Evolutionary conservation across 2,797 vertebrate genomes (phyloP).

Genomic region (Paramormyrops hopkinsi): DNA sequence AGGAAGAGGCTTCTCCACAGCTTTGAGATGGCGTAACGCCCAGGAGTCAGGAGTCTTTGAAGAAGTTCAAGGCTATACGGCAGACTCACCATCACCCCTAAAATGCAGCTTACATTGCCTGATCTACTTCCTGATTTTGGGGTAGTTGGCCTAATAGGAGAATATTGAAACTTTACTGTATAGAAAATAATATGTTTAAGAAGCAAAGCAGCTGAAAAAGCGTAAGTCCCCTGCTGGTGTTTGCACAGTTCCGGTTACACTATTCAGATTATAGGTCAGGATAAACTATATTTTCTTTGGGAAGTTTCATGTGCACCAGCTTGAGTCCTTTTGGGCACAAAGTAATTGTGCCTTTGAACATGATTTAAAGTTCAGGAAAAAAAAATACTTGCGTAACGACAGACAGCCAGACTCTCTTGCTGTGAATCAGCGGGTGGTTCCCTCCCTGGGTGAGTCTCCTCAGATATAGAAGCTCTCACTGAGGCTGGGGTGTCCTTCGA

Average conservation of each 20-base stretch:
- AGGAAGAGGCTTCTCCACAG: neutral
- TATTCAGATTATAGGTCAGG: neutral
- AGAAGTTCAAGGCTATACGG: neutral
- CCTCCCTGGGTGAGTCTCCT: neutral
- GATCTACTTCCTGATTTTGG: neutral
- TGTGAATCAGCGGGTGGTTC: slow-evolving; percentile 8
- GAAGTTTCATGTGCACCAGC: neutral
- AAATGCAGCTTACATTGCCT: neutral
- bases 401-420: slow-evolving; percentile 1
- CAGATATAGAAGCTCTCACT: neutral
- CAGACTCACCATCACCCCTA: neutral
- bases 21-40: neutral
- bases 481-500: neutral
- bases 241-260: neutral
- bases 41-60: neutral
- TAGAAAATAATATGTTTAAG: neutral
- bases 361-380: neutral
- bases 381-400: neutral
- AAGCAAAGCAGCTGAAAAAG: neutral
- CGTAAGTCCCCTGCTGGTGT: neutral
- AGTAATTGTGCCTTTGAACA: neutral
- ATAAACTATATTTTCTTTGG: neutral
- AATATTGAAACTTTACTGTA: neutral
- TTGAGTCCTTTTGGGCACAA: neutral
- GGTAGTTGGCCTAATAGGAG: neutral